A percentile compares a stretch with the other conserved stretches of the same genome.
Conservation (phyloP, 1,140 invertebrate genomes). For the Drosophila pseudoananassae region DNA sequence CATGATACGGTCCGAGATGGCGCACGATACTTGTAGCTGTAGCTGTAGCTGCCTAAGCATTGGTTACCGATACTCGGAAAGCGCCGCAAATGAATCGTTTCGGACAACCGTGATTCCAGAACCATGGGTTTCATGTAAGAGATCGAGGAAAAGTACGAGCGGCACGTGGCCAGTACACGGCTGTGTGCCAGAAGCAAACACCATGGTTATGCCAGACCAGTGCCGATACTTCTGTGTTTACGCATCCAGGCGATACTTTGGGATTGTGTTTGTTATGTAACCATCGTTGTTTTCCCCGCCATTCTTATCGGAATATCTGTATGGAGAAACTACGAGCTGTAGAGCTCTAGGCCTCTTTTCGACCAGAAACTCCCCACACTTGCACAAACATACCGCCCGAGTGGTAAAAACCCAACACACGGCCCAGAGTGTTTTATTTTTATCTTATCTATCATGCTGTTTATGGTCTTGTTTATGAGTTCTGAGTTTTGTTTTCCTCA, state of each 20-base stretch:
- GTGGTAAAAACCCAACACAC: conserved; percentile 61
- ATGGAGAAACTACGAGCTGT: too few relatives aligned
- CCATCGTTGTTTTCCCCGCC: conserved; percentile 2
- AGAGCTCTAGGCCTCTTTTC: conserved; percentile 6
- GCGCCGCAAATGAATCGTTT: conserved; percentile 26
- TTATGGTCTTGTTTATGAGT: conserved; percentile 53
- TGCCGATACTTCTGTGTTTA: conserved; percentile 11
- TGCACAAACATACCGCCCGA: conserved; percentile 58
- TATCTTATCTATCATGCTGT: conserved; percentile 65
- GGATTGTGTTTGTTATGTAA: conserved; percentile 15
- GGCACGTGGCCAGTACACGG: conserved; percentile 42
- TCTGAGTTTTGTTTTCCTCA: conserved; percentile 45
- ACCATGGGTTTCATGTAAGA: conserved; percentile 14
- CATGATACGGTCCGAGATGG: conserved; percentile 37
- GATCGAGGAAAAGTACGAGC: conserved; percentile 13
- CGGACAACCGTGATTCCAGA: conserved; percentile 33
- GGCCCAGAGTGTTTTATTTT: conserved; percentile 47
- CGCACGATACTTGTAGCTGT: conserved; percentile 17
- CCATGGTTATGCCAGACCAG: background rate
- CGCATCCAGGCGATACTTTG: conserved; percentile 1
- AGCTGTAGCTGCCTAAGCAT: conserved; percentile 34
- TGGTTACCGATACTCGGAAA: conserved; percentile 44
- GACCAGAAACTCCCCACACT: conserved; percentile 47
- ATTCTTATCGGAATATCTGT: conserved; percentile 23
- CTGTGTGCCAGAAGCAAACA: conserved; percentile 26